Base-by-base conservation (phyloP, 2,888 invertebrate species). In the Hydriomena furcata region DNA sequence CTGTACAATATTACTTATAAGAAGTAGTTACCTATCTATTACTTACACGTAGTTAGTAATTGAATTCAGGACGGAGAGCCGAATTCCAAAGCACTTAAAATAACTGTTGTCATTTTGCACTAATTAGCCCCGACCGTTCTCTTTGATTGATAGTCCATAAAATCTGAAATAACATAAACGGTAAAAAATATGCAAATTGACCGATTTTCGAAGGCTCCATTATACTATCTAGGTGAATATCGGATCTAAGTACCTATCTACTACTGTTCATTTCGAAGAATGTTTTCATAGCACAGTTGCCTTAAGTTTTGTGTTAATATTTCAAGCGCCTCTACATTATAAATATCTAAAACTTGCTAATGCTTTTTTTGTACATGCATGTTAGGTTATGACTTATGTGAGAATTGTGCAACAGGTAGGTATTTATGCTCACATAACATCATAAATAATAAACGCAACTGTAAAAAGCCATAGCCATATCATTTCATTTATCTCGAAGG, bases 171-270 rank as follows among this genome's bases (percentile, higher is more conserved):
- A 71, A 76, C 75, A 61, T 61, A 70, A 75, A 76, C 67, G 75
- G 75, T 69, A 75, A 47, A 78, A 71, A 77, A 76, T 78, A 79
- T 79, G 74, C 71, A 79, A 78, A 82, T 78, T 64, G 58, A 71
- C 66, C 62, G 65, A 68, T 73, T 72, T 76, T 65, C 65, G 60
- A 63, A 71, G 60, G 58, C 65, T 58, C 61, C 69, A 66, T 70
- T 68, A 60, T 62, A 50, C 59, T 55, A 60, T 68, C 65, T 49
- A 54, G 21, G 28, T 21, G 32, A 41, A 42, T 43, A 28, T 46
- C 21, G 21, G 21, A 37, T n/a, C n/a, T n/a, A 46, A 40, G n/a
- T n/a, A n/a, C n/a, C n/a, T 49, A 23, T 44, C n/a, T 27, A 38
- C 43, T 31, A 12, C 5, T 23, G 12, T 34, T 21, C 36, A 43